A percentile compares a stretch with the other conserved stretches of the same genome.
phyloP scores from a whole-genome alignment of 2,797 vertebrate genomes.

The Oryzias sinensis region DNA sequence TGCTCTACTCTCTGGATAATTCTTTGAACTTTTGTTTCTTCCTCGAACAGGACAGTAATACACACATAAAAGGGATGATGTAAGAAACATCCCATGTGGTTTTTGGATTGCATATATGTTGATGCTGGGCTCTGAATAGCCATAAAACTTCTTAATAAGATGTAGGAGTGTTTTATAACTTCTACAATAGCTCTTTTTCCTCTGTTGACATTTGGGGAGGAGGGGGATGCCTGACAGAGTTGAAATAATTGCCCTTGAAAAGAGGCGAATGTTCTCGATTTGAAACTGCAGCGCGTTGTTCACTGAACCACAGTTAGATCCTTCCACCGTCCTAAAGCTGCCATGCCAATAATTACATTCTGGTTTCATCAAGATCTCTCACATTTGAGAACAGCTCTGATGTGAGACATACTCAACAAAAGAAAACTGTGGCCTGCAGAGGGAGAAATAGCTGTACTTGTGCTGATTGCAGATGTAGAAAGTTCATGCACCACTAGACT shows the following conservation, averaged over 20 bases:
- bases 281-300: slow-evolving; percentile 53
- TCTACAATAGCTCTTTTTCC: slow-evolving; percentile 29
- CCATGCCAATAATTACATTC: slow-evolving; percentile 78
- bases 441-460: slow-evolving; percentile 63
- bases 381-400: slow-evolving; percentile 64
- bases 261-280: slow-evolving; percentile 64
- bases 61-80: slow-evolving; percentile 19
- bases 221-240: slow-evolving; percentile 56
- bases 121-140: neutral
- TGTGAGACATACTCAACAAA: slow-evolving; percentile 53
- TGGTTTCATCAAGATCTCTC: slow-evolving; percentile 73
- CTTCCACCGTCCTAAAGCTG: slow-evolving; percentile 51
- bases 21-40: slow-evolving; percentile 22
- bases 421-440: slow-evolving; percentile 50
- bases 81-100: slow-evolving; percentile 6
- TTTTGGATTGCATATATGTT: slow-evolving; percentile 15
- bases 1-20: slow-evolving; percentile 17
- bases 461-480: slow-evolving; percentile 73
- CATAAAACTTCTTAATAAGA: slow-evolving; percentile 16
- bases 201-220: slow-evolving; percentile 50
- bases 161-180: slow-evolving; percentile 29
- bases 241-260: slow-evolving; percentile 75
- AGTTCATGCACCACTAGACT: slow-evolving; percentile 75
- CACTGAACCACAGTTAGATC: slow-evolving; percentile 73
- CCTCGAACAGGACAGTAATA: slow-evolving; percentile 18